Evolutionary conservation across 1,140 invertebrate species (phyloP).

Genomic region (Apis dorsata): DNA sequence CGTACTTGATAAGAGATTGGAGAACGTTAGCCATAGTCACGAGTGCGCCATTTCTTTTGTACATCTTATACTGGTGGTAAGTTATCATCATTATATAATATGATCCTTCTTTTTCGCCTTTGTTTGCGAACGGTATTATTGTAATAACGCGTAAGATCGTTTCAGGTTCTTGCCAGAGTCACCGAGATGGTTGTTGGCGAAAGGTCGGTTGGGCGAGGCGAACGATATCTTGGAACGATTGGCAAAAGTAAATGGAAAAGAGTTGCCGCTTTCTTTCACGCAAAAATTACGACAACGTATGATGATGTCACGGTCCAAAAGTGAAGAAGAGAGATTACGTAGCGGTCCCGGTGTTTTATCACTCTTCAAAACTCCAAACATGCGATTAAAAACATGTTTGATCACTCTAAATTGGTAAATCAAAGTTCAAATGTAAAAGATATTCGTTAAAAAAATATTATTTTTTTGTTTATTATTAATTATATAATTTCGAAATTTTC

Average conservation of each 20-base stretch:
- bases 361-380: constrained; percentile 91
- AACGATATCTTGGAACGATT: constrained; percentile 87
- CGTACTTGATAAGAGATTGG: constrained; percentile 92
- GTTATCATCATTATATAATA: constrained; percentile 34
- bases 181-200: constrained; percentile 90
- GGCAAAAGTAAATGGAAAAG: constrained; percentile 88
- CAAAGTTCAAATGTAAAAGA: not conserved
- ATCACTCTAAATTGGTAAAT: constrained; percentile 83
- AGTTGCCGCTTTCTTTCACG: constrained; percentile 86
- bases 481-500: not conserved
- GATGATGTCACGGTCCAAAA: constrained; percentile 83
- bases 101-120: not conserved
- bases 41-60: constrained; percentile 90
- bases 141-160: constrained; percentile 25
- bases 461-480: not conserved
- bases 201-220: constrained; percentile 89
- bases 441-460: too few species aligned
- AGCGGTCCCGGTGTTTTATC: constrained; percentile 85
- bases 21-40: constrained; percentile 87
- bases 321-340: constrained; percentile 82
- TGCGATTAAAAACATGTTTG: constrained; percentile 86
- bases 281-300: constrained; percentile 86
- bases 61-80: constrained; percentile 91
- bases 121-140: not conserved
- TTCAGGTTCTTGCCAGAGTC: constrained; percentile 90